Evolutionary conservation across 2,113 vertebrate species (phyloP).

Genomic region (Pseudopipra pipra): DNA sequence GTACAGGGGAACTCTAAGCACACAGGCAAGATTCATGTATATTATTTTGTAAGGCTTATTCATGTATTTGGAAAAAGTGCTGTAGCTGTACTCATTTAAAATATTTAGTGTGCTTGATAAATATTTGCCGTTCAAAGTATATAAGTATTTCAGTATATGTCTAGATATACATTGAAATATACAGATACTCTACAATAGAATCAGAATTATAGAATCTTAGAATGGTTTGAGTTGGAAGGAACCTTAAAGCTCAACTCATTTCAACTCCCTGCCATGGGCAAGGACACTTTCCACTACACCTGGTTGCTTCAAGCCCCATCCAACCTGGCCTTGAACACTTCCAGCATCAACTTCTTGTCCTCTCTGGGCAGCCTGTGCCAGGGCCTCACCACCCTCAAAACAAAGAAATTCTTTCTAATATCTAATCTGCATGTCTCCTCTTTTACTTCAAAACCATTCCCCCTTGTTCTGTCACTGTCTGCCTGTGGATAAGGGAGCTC

Average conservation of each 20-base stretch:
- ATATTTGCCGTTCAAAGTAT: not conserved
- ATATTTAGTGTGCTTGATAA: not conserved
- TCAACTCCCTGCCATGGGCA: not conserved
- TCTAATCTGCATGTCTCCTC: not conserved
- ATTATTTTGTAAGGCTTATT: slow-evolving; percentile 8
- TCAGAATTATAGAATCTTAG: not conserved
- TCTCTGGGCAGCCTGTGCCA: not conserved
- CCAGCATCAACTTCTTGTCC: not conserved
- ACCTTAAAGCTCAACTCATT: not conserved
- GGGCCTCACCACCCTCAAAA: not conserved
- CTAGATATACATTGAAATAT: not conserved
- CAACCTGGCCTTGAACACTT: not conserved
- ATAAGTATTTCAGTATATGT: not conserved
- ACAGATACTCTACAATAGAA: not conserved
- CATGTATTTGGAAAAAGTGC: not conserved
- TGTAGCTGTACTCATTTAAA: not conserved
- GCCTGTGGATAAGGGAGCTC: not conserved
- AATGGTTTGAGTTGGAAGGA: not conserved
- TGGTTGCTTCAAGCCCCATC: rapidly evolving
- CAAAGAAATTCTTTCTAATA: not conserved
- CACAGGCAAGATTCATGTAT: not conserved
- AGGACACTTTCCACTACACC: not conserved
- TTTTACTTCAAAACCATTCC: not conserved
- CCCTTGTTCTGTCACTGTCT: not conserved
- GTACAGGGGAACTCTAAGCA: slow-evolving; percentile 10